Evolutionary conservation across 2,888 invertebrate genomes (phyloP), one percentile per base, ranked within the genome.

Genomic region (Nemotelus pantherinus): DNA sequence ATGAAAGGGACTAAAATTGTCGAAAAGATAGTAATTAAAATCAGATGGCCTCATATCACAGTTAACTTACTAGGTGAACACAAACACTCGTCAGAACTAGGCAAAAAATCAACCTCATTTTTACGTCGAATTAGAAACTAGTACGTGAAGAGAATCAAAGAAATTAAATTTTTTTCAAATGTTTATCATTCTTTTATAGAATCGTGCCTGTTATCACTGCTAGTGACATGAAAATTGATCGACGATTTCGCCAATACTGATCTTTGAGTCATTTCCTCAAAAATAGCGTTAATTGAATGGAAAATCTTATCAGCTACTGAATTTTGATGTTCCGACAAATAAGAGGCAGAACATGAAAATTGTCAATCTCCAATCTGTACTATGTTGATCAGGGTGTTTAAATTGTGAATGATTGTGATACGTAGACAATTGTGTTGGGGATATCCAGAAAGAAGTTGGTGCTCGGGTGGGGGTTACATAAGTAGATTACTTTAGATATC

Each of bases 281-380:
- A 74, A 74, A 55, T 47, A 41, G 25, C 5, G 74, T 39, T 74
- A 63, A 74, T 74, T 74, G 57, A 47, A 74, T 74, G 74, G n/a
- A 47, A 63, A 74, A 60, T 47, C 63, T 74, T 74, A 74, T 74
- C 74, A 41, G 41, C 47, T 60, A 72, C 39, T 39, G 63, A 74
- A 70, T 10, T 70, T 53, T 55, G 43, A 25, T 7, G 48, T 5
- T 60, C 25, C 43, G 60, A 60, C 39, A 39, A 60, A 60, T 60
- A 25, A 4, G 41, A 60, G 7, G 60, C 25, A 7, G 7, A 60
- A n/a, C 25, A 25, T 25, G 25, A 25, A 25, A 25, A 25, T 25
- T 25, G 25, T 25, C 25, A 25, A 25, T 25, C 25, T 25, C 25
- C 25, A 25, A 25, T 25, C 25, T 25, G 25, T 25, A 25, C 25